Percentiles rank a stretch among this genome's conserved stretches.
Conservation (phyloP, 2,888 invertebrate species). For the Diaprepes abbreviatus region DNA sequence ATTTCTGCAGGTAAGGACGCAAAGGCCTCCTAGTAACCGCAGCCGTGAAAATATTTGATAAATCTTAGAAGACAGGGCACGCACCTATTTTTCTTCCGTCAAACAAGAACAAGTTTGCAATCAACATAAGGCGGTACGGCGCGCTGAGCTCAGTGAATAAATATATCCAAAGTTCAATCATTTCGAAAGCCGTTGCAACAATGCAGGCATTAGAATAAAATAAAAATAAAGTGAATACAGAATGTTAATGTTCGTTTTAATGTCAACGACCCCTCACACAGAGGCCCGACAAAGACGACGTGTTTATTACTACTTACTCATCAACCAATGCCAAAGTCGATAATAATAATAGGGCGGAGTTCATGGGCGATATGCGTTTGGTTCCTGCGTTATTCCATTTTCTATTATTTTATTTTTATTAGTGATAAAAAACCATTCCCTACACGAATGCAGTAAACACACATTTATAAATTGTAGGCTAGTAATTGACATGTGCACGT, state of each 20-base stretch:
- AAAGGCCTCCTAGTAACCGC: not conserved
- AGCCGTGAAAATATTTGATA: not conserved
- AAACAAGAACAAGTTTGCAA: constrained; percentile 7
- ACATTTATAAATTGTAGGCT: too few relatives aligned
- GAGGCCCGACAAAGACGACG: constrained; percentile 12
- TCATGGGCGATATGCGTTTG: too few relatives aligned
- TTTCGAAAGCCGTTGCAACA: constrained; percentile 42
- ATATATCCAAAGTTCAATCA: constrained; percentile 33
- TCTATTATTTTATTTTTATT: too few relatives aligned
- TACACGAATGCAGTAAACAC: too few relatives aligned
- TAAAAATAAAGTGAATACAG: constrained; percentile 34
- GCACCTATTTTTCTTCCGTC: not conserved
- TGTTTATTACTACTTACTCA: constrained; percentile 23
- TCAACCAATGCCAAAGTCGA: constrained; percentile 1
- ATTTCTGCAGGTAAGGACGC: too few relatives aligned
- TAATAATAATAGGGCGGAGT: not conserved
- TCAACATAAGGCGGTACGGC: not conserved
- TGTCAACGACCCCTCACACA: constrained; percentile 31
- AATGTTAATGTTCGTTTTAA: constrained; percentile 34
- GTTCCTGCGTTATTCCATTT: too few relatives aligned
- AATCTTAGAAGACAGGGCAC: not conserved
- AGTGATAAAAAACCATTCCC: too few relatives aligned
- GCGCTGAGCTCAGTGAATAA: not conserved
- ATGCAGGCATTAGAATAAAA: constrained; percentile 42
- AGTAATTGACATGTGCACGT: too few relatives aligned